Evolutionary conservation across 2,113 vertebrate species (phyloP).

Genomic region (Platichthys flesus): DNA sequence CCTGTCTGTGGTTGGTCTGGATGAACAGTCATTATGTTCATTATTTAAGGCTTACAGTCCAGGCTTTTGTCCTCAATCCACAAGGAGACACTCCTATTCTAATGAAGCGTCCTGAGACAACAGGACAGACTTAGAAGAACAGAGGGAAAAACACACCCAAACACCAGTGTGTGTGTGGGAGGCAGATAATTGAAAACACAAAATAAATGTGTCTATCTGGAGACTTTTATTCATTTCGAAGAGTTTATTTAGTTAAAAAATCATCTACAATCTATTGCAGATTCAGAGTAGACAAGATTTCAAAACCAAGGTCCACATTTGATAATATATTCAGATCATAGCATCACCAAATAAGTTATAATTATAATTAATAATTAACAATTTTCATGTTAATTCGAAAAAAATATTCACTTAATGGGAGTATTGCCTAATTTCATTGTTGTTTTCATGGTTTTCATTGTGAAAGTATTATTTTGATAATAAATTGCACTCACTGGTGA

Average conservation of each 20-base stretch:
- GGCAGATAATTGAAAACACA: neutral
- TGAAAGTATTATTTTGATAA: too few relatives aligned
- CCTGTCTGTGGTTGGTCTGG: constrained; percentile 24
- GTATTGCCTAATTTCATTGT: too few relatives aligned
- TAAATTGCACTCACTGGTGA: too few relatives aligned
- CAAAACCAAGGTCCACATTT: neutral
- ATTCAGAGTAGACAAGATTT: neutral
- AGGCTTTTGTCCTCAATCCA: constrained; percentile 1
- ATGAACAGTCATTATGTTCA: constrained; percentile 32
- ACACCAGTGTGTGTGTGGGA: neutral
- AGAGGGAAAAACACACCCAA: neutral
- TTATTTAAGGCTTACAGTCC: constrained; percentile 34
- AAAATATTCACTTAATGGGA: too few relatives aligned
- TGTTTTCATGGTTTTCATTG: too few relatives aligned
- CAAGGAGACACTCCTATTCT: constrained; percentile 2
- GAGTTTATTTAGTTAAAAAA: neutral
- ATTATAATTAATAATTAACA: too few relatives aligned
- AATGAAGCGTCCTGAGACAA: neutral
- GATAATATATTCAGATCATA: neutral
- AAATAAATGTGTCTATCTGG: neutral
- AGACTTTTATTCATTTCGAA: neutral
- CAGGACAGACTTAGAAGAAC: neutral
- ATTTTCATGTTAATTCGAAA: too few relatives aligned
- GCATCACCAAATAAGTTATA: too few relatives aligned
- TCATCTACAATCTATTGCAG: neutral